These are phyloP conservation scores for Myotis daubentonii DNA, from an alignment of 2,797 vertebrate species.

Conservation along the genomic window DNA sequence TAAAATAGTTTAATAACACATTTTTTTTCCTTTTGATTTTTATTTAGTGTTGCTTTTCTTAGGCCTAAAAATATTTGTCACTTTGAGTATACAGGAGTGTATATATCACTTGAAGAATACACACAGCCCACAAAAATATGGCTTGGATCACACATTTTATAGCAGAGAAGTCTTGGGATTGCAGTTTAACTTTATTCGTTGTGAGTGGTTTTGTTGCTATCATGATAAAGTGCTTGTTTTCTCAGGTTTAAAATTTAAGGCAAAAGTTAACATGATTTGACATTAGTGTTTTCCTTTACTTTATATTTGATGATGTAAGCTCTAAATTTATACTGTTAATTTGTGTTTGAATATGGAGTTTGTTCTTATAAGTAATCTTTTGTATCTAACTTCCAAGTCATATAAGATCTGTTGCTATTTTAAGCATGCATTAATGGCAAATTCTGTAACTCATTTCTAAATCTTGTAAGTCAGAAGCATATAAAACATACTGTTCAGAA, in stretches of 20 bases:
- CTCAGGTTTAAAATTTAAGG: conserved; percentile 31
- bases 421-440: not conserved
- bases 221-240: not conserved
- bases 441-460: conserved; percentile 29
- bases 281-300: not conserved
- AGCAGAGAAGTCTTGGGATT: conserved; percentile 3
- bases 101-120: conserved; percentile 41
- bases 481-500: conserved; percentile 52
- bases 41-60: conserved; percentile 48
- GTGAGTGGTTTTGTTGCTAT: conserved; percentile 41
- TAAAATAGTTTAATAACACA: conserved; percentile 21
- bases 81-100: not conserved
- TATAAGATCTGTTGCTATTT: conserved; percentile 40
- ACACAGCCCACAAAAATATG: not conserved
- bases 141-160: conserved; percentile 16
- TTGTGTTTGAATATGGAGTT: conserved; percentile 1
- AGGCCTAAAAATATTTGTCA: conserved; percentile 8
- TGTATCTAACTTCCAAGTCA: conserved; percentile 16
- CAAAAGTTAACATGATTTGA: conserved; percentile 40
- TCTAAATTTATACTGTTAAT: conserved; percentile 42
- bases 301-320: conserved; percentile 32
- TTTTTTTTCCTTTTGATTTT: conserved; percentile 37
- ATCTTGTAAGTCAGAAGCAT: conserved; percentile 33
- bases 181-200: not conserved
- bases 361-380: conserved; percentile 20